phyloP scores from a whole-genome alignment of 2,797 vertebrate species.

The Cirrhinus molitorella region DNA sequence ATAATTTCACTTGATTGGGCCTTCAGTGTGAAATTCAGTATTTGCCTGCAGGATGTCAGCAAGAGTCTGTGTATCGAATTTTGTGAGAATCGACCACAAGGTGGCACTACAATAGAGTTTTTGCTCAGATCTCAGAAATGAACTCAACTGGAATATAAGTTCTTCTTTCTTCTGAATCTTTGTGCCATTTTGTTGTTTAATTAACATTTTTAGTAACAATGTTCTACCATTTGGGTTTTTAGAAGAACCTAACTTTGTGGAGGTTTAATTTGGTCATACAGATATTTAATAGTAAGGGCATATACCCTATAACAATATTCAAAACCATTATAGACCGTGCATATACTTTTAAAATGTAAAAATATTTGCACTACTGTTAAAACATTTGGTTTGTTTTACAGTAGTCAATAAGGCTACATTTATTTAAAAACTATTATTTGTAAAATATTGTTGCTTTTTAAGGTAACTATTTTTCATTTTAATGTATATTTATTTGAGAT shows the following conservation, averaged over 20 bases:
- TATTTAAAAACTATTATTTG: not conserved
- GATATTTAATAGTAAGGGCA: not conserved
- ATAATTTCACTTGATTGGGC: not conserved
- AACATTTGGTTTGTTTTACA: not conserved
- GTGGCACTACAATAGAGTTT: conserved; percentile 2
- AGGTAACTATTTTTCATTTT: not conserved
- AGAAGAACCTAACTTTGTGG: not conserved
- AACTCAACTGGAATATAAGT: not conserved
- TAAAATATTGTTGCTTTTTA: not conserved
- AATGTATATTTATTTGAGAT: not conserved
- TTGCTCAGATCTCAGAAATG: not conserved
- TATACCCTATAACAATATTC: not conserved
- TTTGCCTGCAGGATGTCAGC: not conserved
- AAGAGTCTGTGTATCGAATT: not conserved
- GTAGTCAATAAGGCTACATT: no score
- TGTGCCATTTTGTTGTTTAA: not conserved
- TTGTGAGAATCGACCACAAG: not conserved
- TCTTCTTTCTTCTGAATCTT: not conserved
- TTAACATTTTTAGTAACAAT: no score
- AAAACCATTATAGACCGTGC: no score
- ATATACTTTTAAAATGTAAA: not conserved
- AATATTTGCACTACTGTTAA: not conserved
- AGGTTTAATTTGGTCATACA: not conserved
- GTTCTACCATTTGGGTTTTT: not conserved
- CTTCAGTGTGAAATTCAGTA: not conserved